A percentile compares a stretch with the other conserved stretches of the same genome.
These are phyloP conservation scores for Synergus laeviventris DNA, from an alignment of 2,888 invertebrate species.

Conservation along the genomic window DNA sequence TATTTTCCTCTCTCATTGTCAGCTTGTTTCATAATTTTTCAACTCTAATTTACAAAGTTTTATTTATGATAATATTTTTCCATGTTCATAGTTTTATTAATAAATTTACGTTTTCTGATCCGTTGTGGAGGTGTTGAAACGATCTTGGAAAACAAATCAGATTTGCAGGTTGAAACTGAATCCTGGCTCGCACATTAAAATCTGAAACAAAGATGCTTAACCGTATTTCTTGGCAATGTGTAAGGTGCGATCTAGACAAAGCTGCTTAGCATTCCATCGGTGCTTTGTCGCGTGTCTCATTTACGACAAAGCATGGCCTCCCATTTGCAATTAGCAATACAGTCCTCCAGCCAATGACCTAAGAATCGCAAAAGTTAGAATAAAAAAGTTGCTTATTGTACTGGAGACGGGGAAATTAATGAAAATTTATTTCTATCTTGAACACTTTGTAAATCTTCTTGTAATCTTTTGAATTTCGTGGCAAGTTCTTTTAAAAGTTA, in stretches of 20 bases:
- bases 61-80: neutral
- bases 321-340: constrained; percentile 33
- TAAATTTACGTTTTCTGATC: neutral
- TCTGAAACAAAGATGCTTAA: constrained; percentile 26
- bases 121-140: neutral
- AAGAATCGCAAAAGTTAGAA: constrained; percentile 15
- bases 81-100: neutral
- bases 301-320: constrained; percentile 36
- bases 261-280: constrained; percentile 37
- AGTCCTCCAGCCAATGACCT: constrained; percentile 34
- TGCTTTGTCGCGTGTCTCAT: constrained; percentile 38
- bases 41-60: neutral
- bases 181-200: neutral
- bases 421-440: too few relatives aligned
- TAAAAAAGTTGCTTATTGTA: constrained; percentile 1
- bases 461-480: too few relatives aligned
- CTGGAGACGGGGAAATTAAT: neutral
- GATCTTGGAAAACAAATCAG: neutral
- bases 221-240: constrained; percentile 35
- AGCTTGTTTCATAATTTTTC: neutral
- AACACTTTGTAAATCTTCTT: too few relatives aligned
- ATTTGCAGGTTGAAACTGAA: neutral
- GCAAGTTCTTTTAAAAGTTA: too few relatives aligned
- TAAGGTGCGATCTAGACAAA: constrained; percentile 38
- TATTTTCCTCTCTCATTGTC: neutral